Conservation (phyloP, 2,888 invertebrate genomes). For the Tetrapedia diversipes region DNA sequence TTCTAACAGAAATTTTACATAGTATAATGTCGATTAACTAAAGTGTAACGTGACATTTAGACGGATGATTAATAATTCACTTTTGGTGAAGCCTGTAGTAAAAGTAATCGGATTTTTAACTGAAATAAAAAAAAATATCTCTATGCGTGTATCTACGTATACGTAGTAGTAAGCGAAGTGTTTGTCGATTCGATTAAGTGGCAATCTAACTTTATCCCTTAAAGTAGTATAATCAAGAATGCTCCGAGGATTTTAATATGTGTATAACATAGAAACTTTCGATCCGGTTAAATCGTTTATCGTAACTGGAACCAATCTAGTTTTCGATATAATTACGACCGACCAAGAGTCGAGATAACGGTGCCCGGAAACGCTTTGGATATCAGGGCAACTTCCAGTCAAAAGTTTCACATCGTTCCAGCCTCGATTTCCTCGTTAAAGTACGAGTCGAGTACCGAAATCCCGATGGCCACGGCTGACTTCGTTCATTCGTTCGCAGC, state of each 20-base stretch:
- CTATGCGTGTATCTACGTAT: no score
- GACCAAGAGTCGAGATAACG: conserved; percentile 16
- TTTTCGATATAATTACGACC: conserved; percentile 37
- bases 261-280: not conserved
- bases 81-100: no score
- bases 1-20: not conserved
- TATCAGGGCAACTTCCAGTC: conserved; percentile 29
- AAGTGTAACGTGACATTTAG: not conserved
- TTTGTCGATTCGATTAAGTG: not conserved
- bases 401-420: conserved; percentile 56
- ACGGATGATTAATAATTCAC: not conserved
- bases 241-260: not conserved
- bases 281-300: conserved; percentile 10
- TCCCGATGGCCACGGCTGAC: conserved; percentile 39
- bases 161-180: not conserved
- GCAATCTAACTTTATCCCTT: not conserved
- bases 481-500: conserved; percentile 44
- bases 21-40: not conserved
- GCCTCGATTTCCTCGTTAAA: conserved; percentile 60
- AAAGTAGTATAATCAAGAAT: not conserved
- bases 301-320: conserved; percentile 11
- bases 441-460: conserved; percentile 43
- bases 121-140: no score
- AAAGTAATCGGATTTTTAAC: not conserved
- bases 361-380: not conserved